Base-by-base conservation (phyloP, 2,888 invertebrate genomes). In the Mesorhabditis belari region DNA sequence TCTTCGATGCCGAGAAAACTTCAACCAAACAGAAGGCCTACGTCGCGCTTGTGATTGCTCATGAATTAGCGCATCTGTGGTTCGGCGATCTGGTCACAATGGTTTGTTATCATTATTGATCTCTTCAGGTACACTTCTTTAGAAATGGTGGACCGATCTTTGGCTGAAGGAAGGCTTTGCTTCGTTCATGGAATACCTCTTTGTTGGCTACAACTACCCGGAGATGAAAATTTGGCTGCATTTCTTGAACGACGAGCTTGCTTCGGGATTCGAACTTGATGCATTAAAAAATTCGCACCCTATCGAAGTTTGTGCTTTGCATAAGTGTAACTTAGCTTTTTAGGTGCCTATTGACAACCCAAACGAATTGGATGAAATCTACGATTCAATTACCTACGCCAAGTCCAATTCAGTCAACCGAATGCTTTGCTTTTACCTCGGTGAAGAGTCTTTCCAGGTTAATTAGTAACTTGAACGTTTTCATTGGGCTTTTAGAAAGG, bases 101-200 rank as follows among this genome's bases (percentile, higher is more conserved):
- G 93, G 86, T 84, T 68, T 55, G 70, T n/a, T n/a, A n/a, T n/a
- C n/a, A n/a, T n/a, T n/a, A n/a, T n/a, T n/a, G n/a, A n/a, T n/a
- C n/a, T 25, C 23, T 35, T 35, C 44, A 35, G n/a, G n/a, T n/a
- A 17, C 0, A n/a, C 28, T 57, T 53, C 62, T 77, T 50, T 57
- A 78, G 78, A 71, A 73, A 62, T 79, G 79, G 79, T 79, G 79
- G 79, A 72, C 70, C 2, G 90, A 94, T 83, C 84, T 81, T 29
- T 95, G 94, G 94, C 84, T 95, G 35, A 95, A 95, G 82, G 94
- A 95, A 82, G 94, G 92, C 3, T 92, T 92, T 83, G 95, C 95
- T 0, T 90, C 91, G 0, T 96, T 94, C 85, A 91, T 93, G 52
- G 93, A 95, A 82, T 94, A 90, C 80, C 86, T 94, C 4, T 93